Evolutionary conservation across 2,113 vertebrate genomes (phyloP).

Genomic region (Turnix velox): DNA sequence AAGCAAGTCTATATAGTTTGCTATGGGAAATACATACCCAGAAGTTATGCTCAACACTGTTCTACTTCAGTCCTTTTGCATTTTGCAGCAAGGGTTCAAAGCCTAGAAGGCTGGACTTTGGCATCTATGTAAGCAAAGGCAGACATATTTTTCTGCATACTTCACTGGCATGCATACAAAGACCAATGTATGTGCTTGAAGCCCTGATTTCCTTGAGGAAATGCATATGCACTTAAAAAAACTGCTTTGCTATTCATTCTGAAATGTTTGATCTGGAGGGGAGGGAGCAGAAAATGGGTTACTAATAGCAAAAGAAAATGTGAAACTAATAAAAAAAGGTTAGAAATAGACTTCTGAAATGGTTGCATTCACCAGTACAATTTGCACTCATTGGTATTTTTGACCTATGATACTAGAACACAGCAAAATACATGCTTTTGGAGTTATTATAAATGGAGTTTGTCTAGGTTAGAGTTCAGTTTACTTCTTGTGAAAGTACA

Average conservation of each 20-base stretch:
- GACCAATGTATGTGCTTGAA: not conserved
- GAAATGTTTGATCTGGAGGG: constrained; percentile 5
- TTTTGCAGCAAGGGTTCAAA: constrained; percentile 39
- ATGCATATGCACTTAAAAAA: constrained; percentile 21
- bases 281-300: not conserved
- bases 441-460: not conserved
- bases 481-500: not conserved
- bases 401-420: not conserved
- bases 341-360: not conserved
- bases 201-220: constrained; percentile 42
- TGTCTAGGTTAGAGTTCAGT: not conserved
- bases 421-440: not conserved
- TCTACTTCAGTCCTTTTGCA: not conserved
- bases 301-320: constrained; percentile 11
- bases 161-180: not conserved
- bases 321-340: not conserved
- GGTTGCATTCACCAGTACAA: not conserved
- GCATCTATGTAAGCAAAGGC: not conserved
- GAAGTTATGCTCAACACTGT: not conserved
- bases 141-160: not conserved
- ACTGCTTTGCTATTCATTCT: not conserved
- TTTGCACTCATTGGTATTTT: not conserved
- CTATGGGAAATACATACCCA: not conserved
- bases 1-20: not conserved
- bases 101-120: not conserved